Conservation (phyloP, 92 coral and sea anemone species). For the Hydrozoanthus gracilis region DNA sequence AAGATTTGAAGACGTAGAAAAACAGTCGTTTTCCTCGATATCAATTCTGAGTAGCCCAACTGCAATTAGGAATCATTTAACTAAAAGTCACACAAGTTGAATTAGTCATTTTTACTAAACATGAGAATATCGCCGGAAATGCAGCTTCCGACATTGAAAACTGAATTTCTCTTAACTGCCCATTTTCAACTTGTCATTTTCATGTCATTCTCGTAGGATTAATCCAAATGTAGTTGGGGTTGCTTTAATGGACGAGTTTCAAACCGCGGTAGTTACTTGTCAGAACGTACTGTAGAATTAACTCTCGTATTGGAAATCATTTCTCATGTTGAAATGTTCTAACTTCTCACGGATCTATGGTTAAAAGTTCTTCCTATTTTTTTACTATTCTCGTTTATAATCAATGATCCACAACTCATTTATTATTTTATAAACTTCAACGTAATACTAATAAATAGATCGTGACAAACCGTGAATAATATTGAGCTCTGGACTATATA, state of each 20-base stretch:
- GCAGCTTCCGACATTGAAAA: slow-evolving; percentile 26
- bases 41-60: not conserved
- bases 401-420: slow-evolving; percentile 19
- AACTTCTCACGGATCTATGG: not conserved
- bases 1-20: not conserved
- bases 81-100: slow-evolving; percentile 12
- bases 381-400: not conserved
- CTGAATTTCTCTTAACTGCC: slow-evolving; percentile 16
- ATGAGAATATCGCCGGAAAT: slow-evolving; percentile 24
- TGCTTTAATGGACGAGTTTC: not conserved
- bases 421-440: slow-evolving; percentile 2
- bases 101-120: slow-evolving; percentile 2
- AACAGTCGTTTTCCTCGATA: not conserved
- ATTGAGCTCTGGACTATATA: slow-evolving; percentile 28
- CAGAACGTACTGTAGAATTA: not conserved
- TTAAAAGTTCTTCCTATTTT: not conserved
- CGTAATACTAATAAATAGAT: slow-evolving; percentile 19
- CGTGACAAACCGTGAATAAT: slow-evolving; percentile 45
- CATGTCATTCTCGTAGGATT: not conserved
- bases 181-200: not conserved
- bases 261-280: not conserved
- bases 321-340: not conserved
- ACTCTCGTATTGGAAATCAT: not conserved
- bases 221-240: slow-evolving; percentile 20
- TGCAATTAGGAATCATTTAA: slow-evolving; percentile 4